Evolutionary conservation across 2,113 vertebrate genomes (phyloP), one percentile per base, ranked within the genome.

Genomic region (Eretmodus cyanostictus): DNA sequence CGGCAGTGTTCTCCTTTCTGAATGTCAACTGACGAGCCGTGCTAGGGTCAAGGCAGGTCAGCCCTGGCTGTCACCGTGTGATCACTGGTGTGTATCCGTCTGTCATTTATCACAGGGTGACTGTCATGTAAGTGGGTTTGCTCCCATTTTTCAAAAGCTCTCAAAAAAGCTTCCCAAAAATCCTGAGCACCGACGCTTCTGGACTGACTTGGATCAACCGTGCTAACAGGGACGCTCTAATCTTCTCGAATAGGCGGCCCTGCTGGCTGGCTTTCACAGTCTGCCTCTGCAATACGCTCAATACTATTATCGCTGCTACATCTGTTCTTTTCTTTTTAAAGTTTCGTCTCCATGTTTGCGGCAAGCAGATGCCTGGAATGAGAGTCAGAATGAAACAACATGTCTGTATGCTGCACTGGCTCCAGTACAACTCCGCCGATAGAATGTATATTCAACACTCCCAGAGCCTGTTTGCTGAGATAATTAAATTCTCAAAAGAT

Each of bases 401-500:
- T 40, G 76, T 83, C 85, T 82, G 61, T 45, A 51, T 54, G 47
- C 85, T 47, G 57, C 59, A 86, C 40, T 89, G 90, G 89, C 94
- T 90, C 40, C 68, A n/a, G 59, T 49, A 86, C 84, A 86, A 57
- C 90, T 89, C 82, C 27, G 47, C 57, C 82, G 86, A 92, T 85
- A 82, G 83, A 87, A 93, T 40, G 85, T 93, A 94, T 87, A 90
- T 93, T 88, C 89, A 92, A 81, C 87, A 88, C 88, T 89, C 83
- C 92, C 90, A 89, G 87, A 91, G 94, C 78, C 94, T 96, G 94
- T 95, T 96, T 94, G 94, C 91, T 11, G 83, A 95, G 93, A 95
- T 96, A 96, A 96, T 96, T 96, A 94, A 93, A 96, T 95, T 93
- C 95, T 96, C 94, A 94, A 93, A 95, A 93, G 95, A 96, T 87